These are phyloP conservation scores for Notamacropus eugenii DNA, from an alignment of 2,797 vertebrate species.

Conservation along the genomic window DNA sequence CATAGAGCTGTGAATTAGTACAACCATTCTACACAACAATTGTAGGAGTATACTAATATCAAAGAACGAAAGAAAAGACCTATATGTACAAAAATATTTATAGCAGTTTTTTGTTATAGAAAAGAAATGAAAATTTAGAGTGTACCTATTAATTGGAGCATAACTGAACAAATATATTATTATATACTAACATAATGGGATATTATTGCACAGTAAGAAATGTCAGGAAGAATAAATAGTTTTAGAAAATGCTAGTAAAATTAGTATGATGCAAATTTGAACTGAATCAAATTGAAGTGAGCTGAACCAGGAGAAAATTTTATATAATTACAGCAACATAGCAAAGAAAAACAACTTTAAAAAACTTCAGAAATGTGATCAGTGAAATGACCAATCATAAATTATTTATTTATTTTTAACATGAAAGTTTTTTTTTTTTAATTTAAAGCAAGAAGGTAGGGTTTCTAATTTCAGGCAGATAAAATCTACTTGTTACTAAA, in stretches of 20 bases:
- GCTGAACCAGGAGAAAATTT: background rate
- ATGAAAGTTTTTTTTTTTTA: too few relatives aligned
- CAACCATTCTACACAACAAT: background rate
- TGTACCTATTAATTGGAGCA: background rate
- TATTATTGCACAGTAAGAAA: background rate
- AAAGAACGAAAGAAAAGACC: background rate
- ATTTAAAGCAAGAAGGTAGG: too few relatives aligned
- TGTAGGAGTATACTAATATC: background rate
- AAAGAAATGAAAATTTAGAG: background rate
- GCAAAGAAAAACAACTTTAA: background rate
- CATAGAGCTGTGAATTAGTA: background rate
- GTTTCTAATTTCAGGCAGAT: too few relatives aligned
- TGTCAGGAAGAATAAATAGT: background rate
- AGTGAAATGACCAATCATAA: background rate
- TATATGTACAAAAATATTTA: background rate
- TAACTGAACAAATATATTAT: background rate
- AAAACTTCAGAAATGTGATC: background rate
- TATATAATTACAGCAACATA: background rate
- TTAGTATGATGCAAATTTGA: background rate
- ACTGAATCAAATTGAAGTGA: background rate
- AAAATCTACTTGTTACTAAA: too few relatives aligned
- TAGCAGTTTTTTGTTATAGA: background rate
- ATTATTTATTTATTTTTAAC: too few relatives aligned
- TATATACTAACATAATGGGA: background rate
- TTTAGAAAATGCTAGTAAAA: background rate